Base-by-base conservation (phyloP, 35 echinoderm and acorn worm species). In the Eucidaris tribuloides region DNA sequence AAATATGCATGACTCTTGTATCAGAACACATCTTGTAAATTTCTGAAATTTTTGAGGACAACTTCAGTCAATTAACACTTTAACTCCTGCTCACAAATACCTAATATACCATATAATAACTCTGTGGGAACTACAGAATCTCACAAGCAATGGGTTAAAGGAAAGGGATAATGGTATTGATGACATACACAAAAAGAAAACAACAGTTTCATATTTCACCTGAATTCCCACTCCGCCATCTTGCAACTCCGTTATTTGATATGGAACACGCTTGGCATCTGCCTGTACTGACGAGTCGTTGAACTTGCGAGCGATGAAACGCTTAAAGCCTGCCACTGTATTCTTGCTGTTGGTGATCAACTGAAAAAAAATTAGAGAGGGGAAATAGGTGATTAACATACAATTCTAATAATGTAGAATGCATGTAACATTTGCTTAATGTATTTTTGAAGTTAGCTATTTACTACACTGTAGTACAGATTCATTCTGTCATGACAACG, bases 341-440 rank as follows among this genome's bases (percentile, higher is more conserved):
- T 97, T 97, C 79, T 90, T 97, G 11, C 50, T 68, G 49, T 97
- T 97, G 20, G 94, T 84, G 29, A 97, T 81, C 24, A 87, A 57
- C 94, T 97, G 76, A 83, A 22, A 83, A 56, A 45, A 55, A 32
- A 71, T 13, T 20, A 66, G 42, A 65, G 11, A 82, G 9, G n/a
- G 48, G n/a, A n/a, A 9, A 52, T 11, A 52, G n/a, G n/a, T 52
- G 48, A n/a, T 52, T 9, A 52, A 52, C 9, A 52, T 52, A n/a
- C 9, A 52, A 52, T 52, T 52, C 48, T n/a, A 9, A 52, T 9
- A 11, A 52, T 52, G 48, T 52, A 52, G n/a, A 52, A 52, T 52
- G n/a, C 48, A 52, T 52, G 9, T 52, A 52, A 52, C n/a, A 11
- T 52, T n/a, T 52, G 9, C 9, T 52, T 9, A 52, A 9, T n/a